Percentiles rank a stretch among this genome's conserved stretches.
These are phyloP conservation scores for Arge pagana DNA, from an alignment of 2,888 invertebrate genomes.

Conservation along the genomic window DNA sequence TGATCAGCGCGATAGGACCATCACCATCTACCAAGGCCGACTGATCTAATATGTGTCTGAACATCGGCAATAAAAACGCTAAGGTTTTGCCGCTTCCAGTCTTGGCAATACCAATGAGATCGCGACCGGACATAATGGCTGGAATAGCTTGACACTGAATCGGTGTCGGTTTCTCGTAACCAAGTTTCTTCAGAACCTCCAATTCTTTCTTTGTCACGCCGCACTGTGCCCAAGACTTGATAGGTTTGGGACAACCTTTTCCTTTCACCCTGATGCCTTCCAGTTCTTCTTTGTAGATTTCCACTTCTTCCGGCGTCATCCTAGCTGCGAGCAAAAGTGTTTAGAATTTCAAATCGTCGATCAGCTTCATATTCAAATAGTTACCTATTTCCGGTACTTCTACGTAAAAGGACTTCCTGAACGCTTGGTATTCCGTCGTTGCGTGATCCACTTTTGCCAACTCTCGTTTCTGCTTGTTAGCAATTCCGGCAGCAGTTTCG, in stretches of 20 bases:
- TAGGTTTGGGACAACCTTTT: slow-evolving; percentile 94
- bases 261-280: slow-evolving; percentile 97
- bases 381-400: slow-evolving; percentile 90
- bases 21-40: slow-evolving; percentile 92
- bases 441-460: slow-evolving; percentile 91
- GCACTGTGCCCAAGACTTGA: slow-evolving; percentile 97
- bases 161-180: slow-evolving; percentile 97
- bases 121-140: slow-evolving; percentile 94
- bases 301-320: slow-evolving; percentile 88
- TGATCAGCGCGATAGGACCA: slow-evolving; percentile 94
- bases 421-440: slow-evolving; percentile 83
- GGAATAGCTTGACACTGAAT: slow-evolving; percentile 98
- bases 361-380: neutral
- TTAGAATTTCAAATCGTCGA: neutral
- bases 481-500: slow-evolving; percentile 84
- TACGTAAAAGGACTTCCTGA: slow-evolving; percentile 95
- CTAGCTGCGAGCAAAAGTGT: slow-evolving; percentile 60
- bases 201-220: slow-evolving; percentile 95
- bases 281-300: slow-evolving; percentile 82
- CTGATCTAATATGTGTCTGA: slow-evolving; percentile 94
- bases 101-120: slow-evolving; percentile 98
- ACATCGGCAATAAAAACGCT: slow-evolving; percentile 97
- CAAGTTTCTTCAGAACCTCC: slow-evolving; percentile 85
- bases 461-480: slow-evolving; percentile 91
- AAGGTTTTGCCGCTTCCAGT: slow-evolving; percentile 99